These are phyloP conservation scores for Sternotherus odoratus DNA, from an alignment of 2,797 vertebrate species.

Conservation along the genomic window DNA sequence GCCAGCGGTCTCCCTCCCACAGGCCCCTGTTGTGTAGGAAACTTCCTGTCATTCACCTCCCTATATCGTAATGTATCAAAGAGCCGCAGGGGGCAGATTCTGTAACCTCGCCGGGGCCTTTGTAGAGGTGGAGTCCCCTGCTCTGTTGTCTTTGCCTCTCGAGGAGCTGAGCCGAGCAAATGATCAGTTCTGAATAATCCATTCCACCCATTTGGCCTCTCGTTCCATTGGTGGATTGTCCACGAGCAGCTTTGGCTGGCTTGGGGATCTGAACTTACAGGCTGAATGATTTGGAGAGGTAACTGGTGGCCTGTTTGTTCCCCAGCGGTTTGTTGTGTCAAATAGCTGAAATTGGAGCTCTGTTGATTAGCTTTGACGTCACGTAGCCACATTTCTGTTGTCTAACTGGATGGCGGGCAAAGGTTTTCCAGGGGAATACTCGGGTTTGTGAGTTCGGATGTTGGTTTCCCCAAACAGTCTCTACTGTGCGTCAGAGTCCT, in stretches of 20 bases:
- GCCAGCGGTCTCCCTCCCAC: background rate
- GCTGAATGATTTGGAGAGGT: background rate
- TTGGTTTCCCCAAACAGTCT: background rate
- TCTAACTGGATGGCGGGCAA: background rate
- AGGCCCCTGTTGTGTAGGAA: background rate
- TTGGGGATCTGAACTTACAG: background rate
- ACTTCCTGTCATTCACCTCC: background rate
- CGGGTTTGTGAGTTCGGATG: background rate
- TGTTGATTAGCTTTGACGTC: background rate
- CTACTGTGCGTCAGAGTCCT: background rate
- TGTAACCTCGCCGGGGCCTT: background rate
- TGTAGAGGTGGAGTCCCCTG: background rate
- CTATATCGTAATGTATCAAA: background rate
- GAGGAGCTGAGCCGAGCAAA: background rate
- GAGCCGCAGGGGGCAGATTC: background rate
- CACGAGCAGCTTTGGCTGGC: background rate
- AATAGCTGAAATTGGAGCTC: background rate
- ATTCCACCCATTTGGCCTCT: background rate
- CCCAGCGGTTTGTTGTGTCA: background rate
- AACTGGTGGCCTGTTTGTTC: background rate
- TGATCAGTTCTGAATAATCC: background rate
- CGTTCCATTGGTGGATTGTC: background rate
- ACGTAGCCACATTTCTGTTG: background rate
- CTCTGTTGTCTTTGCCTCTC: background rate
- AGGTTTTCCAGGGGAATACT: background rate